These are phyloP conservation scores for Psittacula derbiana DNA, from an alignment of 2,797 vertebrate species.

Conservation along the genomic window DNA sequence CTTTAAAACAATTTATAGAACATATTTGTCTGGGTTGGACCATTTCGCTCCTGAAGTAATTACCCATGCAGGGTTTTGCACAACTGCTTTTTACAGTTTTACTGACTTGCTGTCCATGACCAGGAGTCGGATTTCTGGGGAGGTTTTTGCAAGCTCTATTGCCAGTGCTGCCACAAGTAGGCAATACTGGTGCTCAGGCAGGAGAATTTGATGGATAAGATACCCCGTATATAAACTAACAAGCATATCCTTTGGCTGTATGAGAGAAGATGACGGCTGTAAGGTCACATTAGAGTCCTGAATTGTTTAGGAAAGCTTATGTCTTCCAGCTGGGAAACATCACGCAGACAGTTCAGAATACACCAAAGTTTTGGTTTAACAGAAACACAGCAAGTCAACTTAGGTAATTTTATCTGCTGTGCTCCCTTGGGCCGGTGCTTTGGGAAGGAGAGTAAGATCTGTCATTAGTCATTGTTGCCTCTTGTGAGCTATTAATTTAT, in stretches of 20 bases:
- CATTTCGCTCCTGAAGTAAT: background rate
- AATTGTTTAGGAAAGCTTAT: conserved; percentile 66
- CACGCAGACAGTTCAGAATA: conserved; percentile 59
- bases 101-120: background rate
- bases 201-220: conserved; percentile 40
- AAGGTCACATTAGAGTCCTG: conserved; percentile 44
- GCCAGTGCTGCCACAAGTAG: background rate
- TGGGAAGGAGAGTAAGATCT: conserved; percentile 18
- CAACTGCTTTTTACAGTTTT: background rate
- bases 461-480: conserved; percentile 34
- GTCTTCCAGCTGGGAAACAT: conserved; percentile 71
- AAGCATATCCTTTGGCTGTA: conserved; percentile 30
- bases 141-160: background rate
- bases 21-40: background rate
- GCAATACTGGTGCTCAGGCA: background rate
- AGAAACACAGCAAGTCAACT: conserved; percentile 35
- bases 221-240: conserved; percentile 51
- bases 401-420: conserved; percentile 51
- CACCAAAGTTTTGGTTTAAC: conserved; percentile 42
- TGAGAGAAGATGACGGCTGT: conserved; percentile 24
- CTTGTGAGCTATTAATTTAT: conserved; percentile 42
- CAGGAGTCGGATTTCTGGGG: background rate
- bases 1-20: background rate
- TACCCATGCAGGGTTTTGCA: background rate
- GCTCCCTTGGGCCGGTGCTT: conserved; percentile 4